Evolutionary conservation across 2,113 vertebrate genomes (phyloP), one percentile per base, ranked within the genome.

Genomic region (Nothobranchius kuhntae): DNA sequence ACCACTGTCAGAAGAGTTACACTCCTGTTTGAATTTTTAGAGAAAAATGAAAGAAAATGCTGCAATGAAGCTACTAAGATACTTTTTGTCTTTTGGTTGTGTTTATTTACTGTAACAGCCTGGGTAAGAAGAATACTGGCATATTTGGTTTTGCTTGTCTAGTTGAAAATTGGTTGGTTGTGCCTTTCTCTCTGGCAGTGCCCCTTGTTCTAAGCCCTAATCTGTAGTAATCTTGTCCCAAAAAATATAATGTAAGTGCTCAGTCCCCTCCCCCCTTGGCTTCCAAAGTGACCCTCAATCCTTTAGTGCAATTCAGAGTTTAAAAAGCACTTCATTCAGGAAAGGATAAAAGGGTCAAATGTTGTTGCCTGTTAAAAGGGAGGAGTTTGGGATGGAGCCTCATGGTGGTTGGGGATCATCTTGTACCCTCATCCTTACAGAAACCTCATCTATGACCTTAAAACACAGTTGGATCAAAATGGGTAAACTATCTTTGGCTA

Each of bases 201-300:
- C 77, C 63, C 8, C 9, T 14, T 54, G 83, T 87, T 78, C 83
- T 57, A 40, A 59, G 40, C 17, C 77, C 57, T 61, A 68, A 79
- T 72, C 53, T 69, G 73, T 61, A 59, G 48, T 80, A 85, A 82
- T 81, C 78, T 85, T 62, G 63, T 85, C 79, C 78, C 64, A 70
- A 83, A 82, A 79, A 85, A 73, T 55, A 65, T 72, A 55, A 55
- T 67, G 13, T 84, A 84, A 88, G 71, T 68, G 45, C 56, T 73
- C 55, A 38, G 72, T 76, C 35, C 58, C 61, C 71, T 42, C 61
- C 62, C 56, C 69, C 79, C 53, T 40, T 7, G 6, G 38, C 38
- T 40, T 40, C 57, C 15, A 73, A 87, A 81, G 81, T 81, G 58
- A 77, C 75, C 72, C 51, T 63, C 73, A 54, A 71, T 80, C 81